Conservation (phyloP, 2,113 vertebrate genomes). For the Thalassoma bifasciatum region DNA sequence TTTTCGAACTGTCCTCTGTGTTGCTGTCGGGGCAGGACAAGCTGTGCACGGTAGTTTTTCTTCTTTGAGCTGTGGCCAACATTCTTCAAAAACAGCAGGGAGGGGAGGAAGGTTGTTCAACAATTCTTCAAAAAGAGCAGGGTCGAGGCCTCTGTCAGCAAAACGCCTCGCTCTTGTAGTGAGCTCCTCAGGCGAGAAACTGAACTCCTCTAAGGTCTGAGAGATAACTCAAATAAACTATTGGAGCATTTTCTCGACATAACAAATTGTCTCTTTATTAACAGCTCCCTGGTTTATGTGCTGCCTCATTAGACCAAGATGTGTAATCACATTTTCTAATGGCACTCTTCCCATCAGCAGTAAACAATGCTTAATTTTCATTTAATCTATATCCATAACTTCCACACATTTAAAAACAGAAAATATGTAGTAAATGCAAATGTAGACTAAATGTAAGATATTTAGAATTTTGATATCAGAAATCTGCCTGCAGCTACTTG, state of each 20-base stretch:
- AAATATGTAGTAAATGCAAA: too few species aligned
- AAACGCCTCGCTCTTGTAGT: conserved; percentile 1
- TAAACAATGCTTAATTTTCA: neutral
- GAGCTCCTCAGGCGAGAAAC: neutral
- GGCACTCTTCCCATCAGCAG: neutral
- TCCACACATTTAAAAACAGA: too few species aligned
- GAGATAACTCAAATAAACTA: neutral
- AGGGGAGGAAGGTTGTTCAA: conserved; percentile 13
- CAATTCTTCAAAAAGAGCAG: conserved; percentile 17
- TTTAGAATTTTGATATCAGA: too few species aligned
- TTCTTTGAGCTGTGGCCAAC: conserved; percentile 40
- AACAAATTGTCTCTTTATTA: neutral
- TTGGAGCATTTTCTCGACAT: neutral
- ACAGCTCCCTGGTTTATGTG: neutral
- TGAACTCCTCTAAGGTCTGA: neutral
- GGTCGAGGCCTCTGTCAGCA: conserved; percentile 17
- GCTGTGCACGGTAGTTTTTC: conserved; percentile 29
- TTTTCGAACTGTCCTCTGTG: neutral
- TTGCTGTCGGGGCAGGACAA: conserved; percentile 14
- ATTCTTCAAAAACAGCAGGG: conserved; percentile 35
- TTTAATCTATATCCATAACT: neutral
- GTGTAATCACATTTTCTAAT: neutral
- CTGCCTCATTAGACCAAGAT: neutral
- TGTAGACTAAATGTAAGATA: too few species aligned
- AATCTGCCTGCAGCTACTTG: too few species aligned